Percentiles rank a stretch among this genome's conserved stretches.
Evolutionary conservation across 1,140 invertebrate genomes (phyloP).

Genomic region (Periplaneta americana): DNA sequence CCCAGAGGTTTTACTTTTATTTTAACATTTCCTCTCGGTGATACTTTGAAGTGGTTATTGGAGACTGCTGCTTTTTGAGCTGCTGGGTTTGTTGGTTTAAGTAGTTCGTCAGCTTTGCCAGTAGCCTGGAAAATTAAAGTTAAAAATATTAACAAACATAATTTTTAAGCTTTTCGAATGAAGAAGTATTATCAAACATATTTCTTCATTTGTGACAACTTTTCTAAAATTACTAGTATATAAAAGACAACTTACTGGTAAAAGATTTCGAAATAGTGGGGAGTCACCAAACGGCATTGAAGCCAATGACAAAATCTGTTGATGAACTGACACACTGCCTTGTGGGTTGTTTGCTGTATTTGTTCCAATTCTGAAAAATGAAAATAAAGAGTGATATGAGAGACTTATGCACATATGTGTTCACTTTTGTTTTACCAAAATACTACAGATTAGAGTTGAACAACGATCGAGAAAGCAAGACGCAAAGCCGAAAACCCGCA

Average conservation of each 20-base stretch:
- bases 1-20: conserved; percentile 55
- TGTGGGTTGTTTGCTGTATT: conserved; percentile 23
- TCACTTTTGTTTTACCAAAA: no score
- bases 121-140: conserved; percentile 35
- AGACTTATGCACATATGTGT: no score
- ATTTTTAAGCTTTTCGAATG: no score
- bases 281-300: conserved; percentile 74
- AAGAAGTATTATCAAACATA: no score
- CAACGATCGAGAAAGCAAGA: no score
- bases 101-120: conserved; percentile 58
- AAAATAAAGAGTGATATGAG: neutral
- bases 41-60: conserved; percentile 55
- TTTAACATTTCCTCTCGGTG: conserved; percentile 32
- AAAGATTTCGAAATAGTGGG: conserved; percentile 65
- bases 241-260: conserved; percentile 42
- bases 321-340: conserved; percentile 39
- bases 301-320: conserved; percentile 61
- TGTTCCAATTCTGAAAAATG: conserved; percentile 25
- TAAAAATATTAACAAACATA: neutral
- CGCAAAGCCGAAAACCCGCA: no score
- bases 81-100: conserved; percentile 66
- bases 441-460: no score
- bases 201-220: neutral
- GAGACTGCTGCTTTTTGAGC: conserved; percentile 56
- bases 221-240: neutral